A percentile compares a stretch with the other conserved stretches of the same genome.
These are phyloP conservation scores for Pseudorhiza aurosa DNA, from an alignment of 30 jellyfish, hydroid and myxozoan genomes.

Conservation along the genomic window DNA sequence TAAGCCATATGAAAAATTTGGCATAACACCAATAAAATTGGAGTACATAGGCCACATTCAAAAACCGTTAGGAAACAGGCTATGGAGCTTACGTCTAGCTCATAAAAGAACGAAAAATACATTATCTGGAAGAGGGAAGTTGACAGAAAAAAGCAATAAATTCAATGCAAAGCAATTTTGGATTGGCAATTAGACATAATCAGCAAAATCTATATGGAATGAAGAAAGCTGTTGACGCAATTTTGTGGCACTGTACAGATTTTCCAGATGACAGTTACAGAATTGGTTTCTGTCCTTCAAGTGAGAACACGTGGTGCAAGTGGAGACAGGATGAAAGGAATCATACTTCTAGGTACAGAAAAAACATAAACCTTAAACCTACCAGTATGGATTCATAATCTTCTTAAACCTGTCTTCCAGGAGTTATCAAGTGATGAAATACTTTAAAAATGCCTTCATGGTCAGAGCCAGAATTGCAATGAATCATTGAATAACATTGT, in stretches of 20 bases:
- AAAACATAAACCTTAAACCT: background rate
- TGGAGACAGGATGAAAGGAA: slow-evolving; percentile 29
- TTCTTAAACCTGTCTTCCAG: slow-evolving; percentile 1
- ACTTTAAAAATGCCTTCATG: slow-evolving; percentile 51
- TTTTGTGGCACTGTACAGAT: slow-evolving; percentile 49
- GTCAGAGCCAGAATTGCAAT: slow-evolving; percentile 12
- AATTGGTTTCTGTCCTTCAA: slow-evolving; percentile 51
- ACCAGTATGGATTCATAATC: slow-evolving; percentile 44
- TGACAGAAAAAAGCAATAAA: slow-evolving; percentile 17
- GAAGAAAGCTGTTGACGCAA: slow-evolving; percentile 61
- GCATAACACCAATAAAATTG: background rate
- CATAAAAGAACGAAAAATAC: background rate
- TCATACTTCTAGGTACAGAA: slow-evolving; percentile 20
- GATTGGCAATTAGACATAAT: slow-evolving; percentile 48
- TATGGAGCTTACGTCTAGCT: background rate
- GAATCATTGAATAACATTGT: slow-evolving; percentile 5
- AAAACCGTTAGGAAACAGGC: slow-evolving; percentile 27
- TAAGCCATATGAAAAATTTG: background rate
- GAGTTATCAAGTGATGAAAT: slow-evolving; percentile 13
- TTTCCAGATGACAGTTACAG: slow-evolving; percentile 24
- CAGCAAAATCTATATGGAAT: slow-evolving; percentile 28
- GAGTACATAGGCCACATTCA: slow-evolving; percentile 35
- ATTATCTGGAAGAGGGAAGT: slow-evolving; percentile 23
- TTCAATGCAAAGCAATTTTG: slow-evolving; percentile 36
- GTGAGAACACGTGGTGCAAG: slow-evolving; percentile 39